phyloP scores from a whole-genome alignment of 2,888 invertebrate genomes.

The Eristalis pertinax region DNA sequence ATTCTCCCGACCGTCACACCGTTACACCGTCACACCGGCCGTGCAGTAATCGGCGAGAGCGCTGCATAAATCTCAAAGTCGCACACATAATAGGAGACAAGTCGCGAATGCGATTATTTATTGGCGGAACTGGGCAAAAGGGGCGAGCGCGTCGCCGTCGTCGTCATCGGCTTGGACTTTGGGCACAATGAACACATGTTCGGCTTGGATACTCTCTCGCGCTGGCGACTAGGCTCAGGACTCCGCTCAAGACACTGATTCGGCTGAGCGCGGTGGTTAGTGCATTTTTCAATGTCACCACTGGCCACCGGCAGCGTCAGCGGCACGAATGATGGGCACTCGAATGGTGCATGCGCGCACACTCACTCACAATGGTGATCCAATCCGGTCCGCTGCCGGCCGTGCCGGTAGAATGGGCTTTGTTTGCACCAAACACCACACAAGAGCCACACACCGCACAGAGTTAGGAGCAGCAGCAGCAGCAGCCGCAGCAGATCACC shows the following conservation, averaged over 20 bases:
- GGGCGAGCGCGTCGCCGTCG: slow-evolving; percentile 50
- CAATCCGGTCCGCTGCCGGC: slow-evolving; percentile 8
- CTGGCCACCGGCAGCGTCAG: slow-evolving; percentile 55
- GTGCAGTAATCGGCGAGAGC: slow-evolving; percentile 27
- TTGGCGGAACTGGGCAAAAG: slow-evolving; percentile 67
- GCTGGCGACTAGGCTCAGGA: slow-evolving; percentile 8
- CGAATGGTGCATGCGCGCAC: slow-evolving; percentile 19
- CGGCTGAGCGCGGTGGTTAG: slow-evolving; percentile 23
- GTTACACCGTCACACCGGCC: neutral
- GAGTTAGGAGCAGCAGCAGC: neutral
- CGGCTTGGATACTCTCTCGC: slow-evolving; percentile 1
- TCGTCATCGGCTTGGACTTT: slow-evolving; percentile 55
- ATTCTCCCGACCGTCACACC: neutral
- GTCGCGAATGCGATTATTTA: slow-evolving; percentile 70
- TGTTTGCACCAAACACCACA: slow-evolving; percentile 2
- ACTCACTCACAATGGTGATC: slow-evolving; percentile 32
- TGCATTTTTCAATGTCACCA: slow-evolving; percentile 72
- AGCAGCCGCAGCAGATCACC: slow-evolving; percentile 43
- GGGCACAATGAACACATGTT: slow-evolving; percentile 64
- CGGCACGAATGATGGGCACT: slow-evolving; percentile 60
- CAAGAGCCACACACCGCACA: neutral
- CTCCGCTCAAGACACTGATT: slow-evolving; percentile 43
- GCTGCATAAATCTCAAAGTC: slow-evolving; percentile 68
- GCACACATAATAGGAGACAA: slow-evolving; percentile 66
- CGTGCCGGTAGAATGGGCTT: slow-evolving; percentile 35